phyloP scores from a whole-genome alignment of 1,140 invertebrate genomes.

The Brachionus koreanus region DNA sequence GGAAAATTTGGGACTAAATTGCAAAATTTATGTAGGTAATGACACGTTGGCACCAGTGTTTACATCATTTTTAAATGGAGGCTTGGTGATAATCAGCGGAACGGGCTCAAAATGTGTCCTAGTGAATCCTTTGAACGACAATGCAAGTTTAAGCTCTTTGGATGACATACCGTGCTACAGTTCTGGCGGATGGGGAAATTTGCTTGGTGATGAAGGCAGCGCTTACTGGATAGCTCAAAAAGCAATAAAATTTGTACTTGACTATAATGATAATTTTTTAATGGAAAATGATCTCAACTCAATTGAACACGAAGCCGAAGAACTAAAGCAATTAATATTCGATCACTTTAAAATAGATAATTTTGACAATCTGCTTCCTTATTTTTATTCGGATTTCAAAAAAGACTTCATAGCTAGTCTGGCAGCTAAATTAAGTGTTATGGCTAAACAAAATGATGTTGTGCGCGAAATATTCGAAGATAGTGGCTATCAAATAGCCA shows the following conservation, averaged over 20 bases:
- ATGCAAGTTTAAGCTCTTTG: not conserved
- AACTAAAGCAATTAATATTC: constrained; percentile 29
- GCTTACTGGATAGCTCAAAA: constrained; percentile 79
- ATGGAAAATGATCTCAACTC: not conserved
- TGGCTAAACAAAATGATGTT: constrained; percentile 66
- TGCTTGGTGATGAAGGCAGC: constrained; percentile 84
- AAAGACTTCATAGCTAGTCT: constrained; percentile 43
- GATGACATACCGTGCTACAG: constrained; percentile 60
- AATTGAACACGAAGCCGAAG: constrained; percentile 14
- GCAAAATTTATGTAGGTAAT: constrained; percentile 20
- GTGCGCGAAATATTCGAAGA: constrained; percentile 72
- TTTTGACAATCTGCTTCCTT: constrained; percentile 34
- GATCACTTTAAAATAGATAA: constrained; percentile 28
- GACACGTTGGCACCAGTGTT: constrained; percentile 39
- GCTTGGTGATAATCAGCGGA: constrained; percentile 86
- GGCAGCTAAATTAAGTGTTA: constrained; percentile 44
- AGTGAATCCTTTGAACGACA: constrained; percentile 64
- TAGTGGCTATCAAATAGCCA: constrained; percentile 72
- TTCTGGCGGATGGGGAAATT: constrained; percentile 92
- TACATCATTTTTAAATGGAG: constrained; percentile 52
- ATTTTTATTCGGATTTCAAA: constrained; percentile 44
- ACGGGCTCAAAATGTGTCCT: constrained; percentile 81
- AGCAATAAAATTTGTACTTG: constrained; percentile 68
- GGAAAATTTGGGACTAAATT: not conserved
- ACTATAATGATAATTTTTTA: constrained; percentile 40